Evolutionary conservation across 1,140 invertebrate species (phyloP).

Genomic region (Laupala kohalensis): DNA sequence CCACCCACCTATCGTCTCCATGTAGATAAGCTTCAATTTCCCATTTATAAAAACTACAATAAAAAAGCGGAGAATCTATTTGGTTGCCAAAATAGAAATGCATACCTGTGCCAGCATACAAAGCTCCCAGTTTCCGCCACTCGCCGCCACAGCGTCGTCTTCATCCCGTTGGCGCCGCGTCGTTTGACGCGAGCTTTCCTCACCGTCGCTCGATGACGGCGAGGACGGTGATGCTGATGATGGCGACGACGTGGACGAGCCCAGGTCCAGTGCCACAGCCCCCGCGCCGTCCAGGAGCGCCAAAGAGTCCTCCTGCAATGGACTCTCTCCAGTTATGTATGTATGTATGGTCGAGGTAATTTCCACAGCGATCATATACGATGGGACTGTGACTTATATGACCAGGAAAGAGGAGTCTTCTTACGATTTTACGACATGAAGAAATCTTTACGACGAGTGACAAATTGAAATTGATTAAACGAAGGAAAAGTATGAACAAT

Average conservation of each 20-base stretch:
- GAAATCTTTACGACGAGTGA: too few relatives aligned
- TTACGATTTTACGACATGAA: too few relatives aligned
- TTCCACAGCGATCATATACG: too few relatives aligned
- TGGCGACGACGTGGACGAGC: conserved; percentile 28
- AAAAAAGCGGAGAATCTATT: not conserved
- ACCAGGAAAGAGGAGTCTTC: too few relatives aligned
- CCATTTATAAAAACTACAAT: not conserved
- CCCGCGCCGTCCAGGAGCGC: conserved; percentile 18
- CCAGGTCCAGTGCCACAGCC: conserved; percentile 30
- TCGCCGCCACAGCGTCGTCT: conserved; percentile 25
- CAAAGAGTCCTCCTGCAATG: conserved; percentile 29
- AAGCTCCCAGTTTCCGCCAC: conserved; percentile 58
- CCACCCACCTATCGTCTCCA: too few relatives aligned
- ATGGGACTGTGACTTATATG: too few relatives aligned
- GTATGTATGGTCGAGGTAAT: too few relatives aligned
- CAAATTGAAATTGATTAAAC: too few relatives aligned
- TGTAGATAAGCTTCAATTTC: too few relatives aligned
- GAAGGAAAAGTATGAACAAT: too few relatives aligned
- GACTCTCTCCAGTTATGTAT: conserved; percentile 38
- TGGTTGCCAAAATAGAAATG: not conserved
- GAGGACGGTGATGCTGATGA: conserved; percentile 15
- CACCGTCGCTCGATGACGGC: conserved; percentile 28
- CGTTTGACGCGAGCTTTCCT: too few relatives aligned
- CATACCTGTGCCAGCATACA: not conserved
- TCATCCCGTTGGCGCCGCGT: conserved; percentile 21